Base-by-base conservation (phyloP, 2,113 vertebrate genomes). In the Clarias batrachus region DNA sequence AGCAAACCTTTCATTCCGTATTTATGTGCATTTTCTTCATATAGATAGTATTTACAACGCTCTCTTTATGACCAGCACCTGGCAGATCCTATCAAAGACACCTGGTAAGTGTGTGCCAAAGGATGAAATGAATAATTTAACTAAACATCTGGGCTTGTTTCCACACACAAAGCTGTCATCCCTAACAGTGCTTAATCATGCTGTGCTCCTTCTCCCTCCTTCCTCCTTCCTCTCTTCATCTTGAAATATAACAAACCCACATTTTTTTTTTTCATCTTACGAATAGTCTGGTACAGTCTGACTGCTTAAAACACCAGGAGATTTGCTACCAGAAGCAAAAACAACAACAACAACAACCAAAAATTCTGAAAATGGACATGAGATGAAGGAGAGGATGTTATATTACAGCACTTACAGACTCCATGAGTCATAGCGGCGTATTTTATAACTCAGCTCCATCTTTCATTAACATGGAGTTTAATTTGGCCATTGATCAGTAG, bases 71-170 rank as follows among this genome's bases (percentile, higher is more conserved):
- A 5, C 37, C 25, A 85, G 41, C 91, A 88, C 76, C 91, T 93
- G 91, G 91, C 89, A 90, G 85, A 79, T 88, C 77, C 77, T 83
- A 68, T 91, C 90, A 91, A 85, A 91, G 85, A 85, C 88, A 91
- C 87, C 91, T 91, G 88, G 88, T 84, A 86, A 85, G 78, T 85
- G 85, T 78, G 86, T 57, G 63, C 81, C 90, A 91, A 91, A 93
- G 90, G 93, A 90, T 79, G 81, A 88, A 85, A 91, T 93, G 90
- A 93, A 93, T 94, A 90, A 93, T 94, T 93, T 87, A 93, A 94
- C 87, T 88, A 86, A 93, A 92, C 93, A 93, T 91, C 92, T 94
- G 93, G 89, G 59, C 87, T 84, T 84, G 59, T 92, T 91, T 90
- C 90, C 89, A 80, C 33, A 59, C 77, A 82, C 33, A 30, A n/a